Evolutionary conservation across 64 coral and sea anemone species (phyloP).

Genomic region (Pachyseris speciosa): DNA sequence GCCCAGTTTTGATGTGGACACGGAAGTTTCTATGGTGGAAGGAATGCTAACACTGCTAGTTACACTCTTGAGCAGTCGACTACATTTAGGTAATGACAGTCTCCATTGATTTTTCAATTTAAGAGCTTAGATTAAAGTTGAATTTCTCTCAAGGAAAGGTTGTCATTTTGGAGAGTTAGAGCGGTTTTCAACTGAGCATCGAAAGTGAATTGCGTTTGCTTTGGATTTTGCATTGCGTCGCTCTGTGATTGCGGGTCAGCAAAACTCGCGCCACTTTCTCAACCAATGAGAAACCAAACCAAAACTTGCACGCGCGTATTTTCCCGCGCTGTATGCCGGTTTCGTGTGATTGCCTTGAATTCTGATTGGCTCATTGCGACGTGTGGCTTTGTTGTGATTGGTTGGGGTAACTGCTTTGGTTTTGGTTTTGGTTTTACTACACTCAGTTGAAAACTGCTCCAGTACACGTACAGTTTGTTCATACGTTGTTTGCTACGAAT

Average conservation of each 20-base stretch:
- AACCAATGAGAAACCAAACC: neutral
- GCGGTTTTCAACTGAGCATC: neutral
- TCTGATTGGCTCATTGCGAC: too few species aligned
- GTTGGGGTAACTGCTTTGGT: too few species aligned
- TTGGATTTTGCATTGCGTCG: neutral
- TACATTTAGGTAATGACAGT: conserved; percentile 77
- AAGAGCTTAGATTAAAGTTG: neutral
- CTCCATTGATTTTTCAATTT: neutral
- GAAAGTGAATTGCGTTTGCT: neutral
- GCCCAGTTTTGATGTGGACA: conserved; percentile 81
- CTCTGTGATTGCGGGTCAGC: neutral
- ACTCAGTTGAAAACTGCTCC: too few species aligned
- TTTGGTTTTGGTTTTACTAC: too few species aligned
- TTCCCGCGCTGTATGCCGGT: too few species aligned
- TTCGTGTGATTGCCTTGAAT: too few species aligned
- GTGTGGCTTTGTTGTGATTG: too few species aligned
- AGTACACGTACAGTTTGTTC: too few species aligned
- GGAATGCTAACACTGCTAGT: conserved; percentile 86
- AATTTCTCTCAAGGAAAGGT: too few species aligned
- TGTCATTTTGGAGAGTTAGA: too few species aligned
- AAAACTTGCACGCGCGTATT: neutral
- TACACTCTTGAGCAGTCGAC: conserved; percentile 82
- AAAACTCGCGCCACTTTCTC: neutral
- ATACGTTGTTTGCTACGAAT: too few species aligned
- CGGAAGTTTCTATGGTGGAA: conserved; percentile 90